phyloP scores from a whole-genome alignment of 2,113 vertebrate species.

The Mustelus asterias region DNA sequence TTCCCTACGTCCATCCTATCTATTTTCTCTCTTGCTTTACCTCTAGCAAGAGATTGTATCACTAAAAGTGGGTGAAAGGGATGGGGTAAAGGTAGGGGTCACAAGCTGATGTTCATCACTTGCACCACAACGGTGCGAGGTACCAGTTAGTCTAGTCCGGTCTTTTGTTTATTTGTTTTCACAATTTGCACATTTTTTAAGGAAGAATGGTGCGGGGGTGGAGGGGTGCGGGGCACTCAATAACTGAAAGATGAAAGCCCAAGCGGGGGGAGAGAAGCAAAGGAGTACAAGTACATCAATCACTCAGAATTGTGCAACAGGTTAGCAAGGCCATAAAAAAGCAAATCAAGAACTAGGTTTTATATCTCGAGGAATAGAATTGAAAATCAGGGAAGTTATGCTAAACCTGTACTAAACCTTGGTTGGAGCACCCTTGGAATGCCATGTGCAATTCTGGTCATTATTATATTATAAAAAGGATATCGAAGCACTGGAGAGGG shows the following conservation, averaged over 20 bases:
- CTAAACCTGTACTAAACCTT: neutral
- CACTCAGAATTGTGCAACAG: neutral
- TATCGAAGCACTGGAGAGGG: neutral
- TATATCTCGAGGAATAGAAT: neutral
- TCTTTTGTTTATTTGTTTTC: neutral
- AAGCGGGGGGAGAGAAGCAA: neutral
- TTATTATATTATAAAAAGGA: neutral
- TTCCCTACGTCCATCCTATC: too few relatives aligned
- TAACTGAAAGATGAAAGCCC: neutral
- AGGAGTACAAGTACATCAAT: neutral
- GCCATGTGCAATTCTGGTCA: neutral
- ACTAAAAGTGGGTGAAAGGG: neutral
- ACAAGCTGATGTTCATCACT: neutral
- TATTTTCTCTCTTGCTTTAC: neutral
- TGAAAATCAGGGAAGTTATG: neutral
- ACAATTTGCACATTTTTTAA: neutral
- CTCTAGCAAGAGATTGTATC: neutral
- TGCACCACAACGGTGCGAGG: neutral
- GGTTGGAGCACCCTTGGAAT: too few relatives aligned
- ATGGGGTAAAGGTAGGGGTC: neutral
- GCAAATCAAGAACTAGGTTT: neutral
- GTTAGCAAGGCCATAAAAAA: neutral
- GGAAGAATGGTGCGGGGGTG: too few relatives aligned
- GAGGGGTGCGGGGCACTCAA: too few relatives aligned
- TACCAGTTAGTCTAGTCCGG: neutral